phyloP scores from a whole-genome alignment of 2,888 invertebrate species.

The Epinotia nisella region DNA sequence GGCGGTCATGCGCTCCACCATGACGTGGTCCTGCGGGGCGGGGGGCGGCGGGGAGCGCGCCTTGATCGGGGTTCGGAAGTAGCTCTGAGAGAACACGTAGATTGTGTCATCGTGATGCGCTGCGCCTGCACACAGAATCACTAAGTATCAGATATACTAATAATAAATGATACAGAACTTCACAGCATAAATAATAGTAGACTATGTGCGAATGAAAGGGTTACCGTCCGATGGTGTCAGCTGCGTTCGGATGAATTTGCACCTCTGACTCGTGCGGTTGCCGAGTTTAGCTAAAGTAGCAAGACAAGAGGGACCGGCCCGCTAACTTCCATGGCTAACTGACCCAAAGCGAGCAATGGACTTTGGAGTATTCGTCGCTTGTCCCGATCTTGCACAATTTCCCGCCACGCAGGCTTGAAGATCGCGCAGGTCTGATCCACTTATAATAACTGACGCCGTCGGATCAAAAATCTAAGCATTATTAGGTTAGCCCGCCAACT shows the following conservation, averaged over 20 bases:
- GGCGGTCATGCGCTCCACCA: slow-evolving; percentile 74
- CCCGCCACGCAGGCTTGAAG: not conserved
- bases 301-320: no score
- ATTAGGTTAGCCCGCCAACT: slow-evolving; percentile 32
- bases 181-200: no score
- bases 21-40: slow-evolving; percentile 61
- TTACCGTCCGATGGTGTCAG: no score
- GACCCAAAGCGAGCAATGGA: not conserved
- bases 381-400: not conserved
- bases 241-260: no score
- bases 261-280: no score
- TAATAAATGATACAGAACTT: no score
- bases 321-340: no score
- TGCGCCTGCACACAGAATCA: slow-evolving; percentile 57
- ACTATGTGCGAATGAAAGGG: no score
- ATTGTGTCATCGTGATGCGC: slow-evolving; percentile 80
- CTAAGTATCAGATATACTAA: not conserved
- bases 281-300: no score
- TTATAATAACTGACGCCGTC: no score
- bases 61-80: slow-evolving; percentile 67
- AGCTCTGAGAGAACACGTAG: slow-evolving; percentile 75
- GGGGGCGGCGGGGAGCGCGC: slow-evolving; percentile 33
- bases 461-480: not conserved
- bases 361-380: not conserved
- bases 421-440: not conserved